phyloP scores from a whole-genome alignment of 2,888 invertebrate genomes.

The Tromatobia lineatoria region DNA sequence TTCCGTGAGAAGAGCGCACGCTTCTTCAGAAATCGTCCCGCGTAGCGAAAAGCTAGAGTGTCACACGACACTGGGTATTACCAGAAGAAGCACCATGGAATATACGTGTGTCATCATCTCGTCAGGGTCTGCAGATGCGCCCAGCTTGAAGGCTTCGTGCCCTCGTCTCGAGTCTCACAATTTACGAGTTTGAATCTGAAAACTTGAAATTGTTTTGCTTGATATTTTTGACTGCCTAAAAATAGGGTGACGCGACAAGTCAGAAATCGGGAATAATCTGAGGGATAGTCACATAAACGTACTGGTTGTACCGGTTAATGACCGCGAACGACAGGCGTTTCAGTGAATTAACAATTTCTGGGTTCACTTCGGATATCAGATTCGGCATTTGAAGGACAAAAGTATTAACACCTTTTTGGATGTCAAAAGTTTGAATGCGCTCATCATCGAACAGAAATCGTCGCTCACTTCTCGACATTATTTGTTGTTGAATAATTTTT shows the following conservation, averaged over 20 bases:
- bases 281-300: neutral
- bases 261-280: neutral
- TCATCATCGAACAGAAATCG: neutral
- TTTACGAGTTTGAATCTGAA: conserved; percentile 36
- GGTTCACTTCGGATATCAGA: neutral
- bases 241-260: neutral
- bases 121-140: neutral
- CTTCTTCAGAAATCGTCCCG: neutral
- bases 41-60: neutral
- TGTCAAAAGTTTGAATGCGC: neutral
- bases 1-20: neutral
- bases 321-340: neutral
- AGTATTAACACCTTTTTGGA: neutral
- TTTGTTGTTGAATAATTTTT: neutral
- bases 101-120: neutral
- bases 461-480: neutral
- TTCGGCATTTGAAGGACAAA: neutral
- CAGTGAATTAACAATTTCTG: neutral
- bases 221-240: conserved; percentile 15
- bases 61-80: conserved; percentile 15
- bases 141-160: neutral
- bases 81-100: conserved; percentile 6
- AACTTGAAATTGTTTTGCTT: conserved; percentile 56
- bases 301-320: neutral
- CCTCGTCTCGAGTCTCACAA: conserved; percentile 1